Evolutionary conservation across 2,888 invertebrate genomes (phyloP), one percentile per base, ranked within the genome.

Genomic region (Rotaria sp.): DNA sequence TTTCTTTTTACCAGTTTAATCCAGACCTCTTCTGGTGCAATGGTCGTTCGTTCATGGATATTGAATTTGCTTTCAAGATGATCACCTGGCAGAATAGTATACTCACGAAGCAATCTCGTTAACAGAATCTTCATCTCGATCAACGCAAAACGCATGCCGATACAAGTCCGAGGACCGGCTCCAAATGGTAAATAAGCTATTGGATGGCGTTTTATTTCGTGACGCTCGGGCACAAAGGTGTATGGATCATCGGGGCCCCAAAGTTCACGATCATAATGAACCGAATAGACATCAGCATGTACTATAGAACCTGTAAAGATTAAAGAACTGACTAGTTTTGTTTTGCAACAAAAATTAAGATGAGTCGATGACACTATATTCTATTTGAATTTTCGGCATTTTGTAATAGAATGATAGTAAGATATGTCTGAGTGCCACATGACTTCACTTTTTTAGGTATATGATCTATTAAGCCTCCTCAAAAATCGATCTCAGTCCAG

Each of bases 151-250:
- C 80, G 30, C 24, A 21, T 50, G 30, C 80, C 85, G 41, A 85
- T 80, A 80, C 85, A 85, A 26, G 2, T 75, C 4, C 80, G 74
- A 18, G 67, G 24, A 50, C 85, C 85, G 7, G 80, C 85, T 52
- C 85, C 85, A 80, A 80, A 85, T 41, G 85, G 85, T 30, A 85
- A 52, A 80, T 80, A 85, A 18, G 86, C 59, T 11, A 55, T 55
- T 55, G 55, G 55, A 55, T 55, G 55, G 10, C 55, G 55, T 55
- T 55, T 55, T 55, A 11, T 55, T 55, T 10, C 11, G 11, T 55
- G 55, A 7, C 55, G 55, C 55, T 24, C 55, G 24, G 55, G 55
- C 55, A 55, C 55, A 55, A 55, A 55, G 55, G 55, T 55, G 55
- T 55, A 55, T 55, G 55, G 55, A 55, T 55, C 55, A 55, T 55